phyloP scores from a whole-genome alignment of 1,140 invertebrate species.

The Neodiprion virginianus region DNA sequence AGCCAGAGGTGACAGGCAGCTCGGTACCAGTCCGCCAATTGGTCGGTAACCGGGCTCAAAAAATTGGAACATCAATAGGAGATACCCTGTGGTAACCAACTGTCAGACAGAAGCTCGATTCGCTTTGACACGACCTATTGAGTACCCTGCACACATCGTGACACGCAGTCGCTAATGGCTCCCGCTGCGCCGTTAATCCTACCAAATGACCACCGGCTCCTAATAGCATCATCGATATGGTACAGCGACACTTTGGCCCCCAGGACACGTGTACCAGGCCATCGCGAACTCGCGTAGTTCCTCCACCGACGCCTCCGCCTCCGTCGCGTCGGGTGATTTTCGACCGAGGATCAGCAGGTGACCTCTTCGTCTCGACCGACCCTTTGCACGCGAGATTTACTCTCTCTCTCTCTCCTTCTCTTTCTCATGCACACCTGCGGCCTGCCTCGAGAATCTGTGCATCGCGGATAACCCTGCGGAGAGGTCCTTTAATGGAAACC shows the following conservation, averaged over 20 bases:
- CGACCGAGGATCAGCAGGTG: too few species aligned
- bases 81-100: background rate
- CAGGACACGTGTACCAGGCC: slow-evolving; percentile 37
- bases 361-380: too few species aligned
- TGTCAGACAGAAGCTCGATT: background rate
- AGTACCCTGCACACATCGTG: slow-evolving; percentile 43
- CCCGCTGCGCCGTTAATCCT: slow-evolving; percentile 39
- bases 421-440: background rate
- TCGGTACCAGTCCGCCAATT: too few species aligned
- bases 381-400: too few species aligned
- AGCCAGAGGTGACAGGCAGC: too few species aligned
- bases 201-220: slow-evolving; percentile 35
- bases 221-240: slow-evolving; percentile 14
- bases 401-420: background rate
- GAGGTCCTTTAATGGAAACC: slow-evolving; percentile 12
- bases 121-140: slow-evolving; percentile 36
- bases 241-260: slow-evolving; percentile 23
- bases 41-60: too few species aligned
- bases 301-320: background rate
- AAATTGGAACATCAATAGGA: too few species aligned
- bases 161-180: slow-evolving; percentile 43
- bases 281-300: background rate
- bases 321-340: too few species aligned
- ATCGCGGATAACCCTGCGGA: background rate
- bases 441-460: background rate